These are phyloP conservation scores for Chromobotia macracanthus DNA, from an alignment of 2,797 vertebrate genomes.

Conservation along the genomic window DNA sequence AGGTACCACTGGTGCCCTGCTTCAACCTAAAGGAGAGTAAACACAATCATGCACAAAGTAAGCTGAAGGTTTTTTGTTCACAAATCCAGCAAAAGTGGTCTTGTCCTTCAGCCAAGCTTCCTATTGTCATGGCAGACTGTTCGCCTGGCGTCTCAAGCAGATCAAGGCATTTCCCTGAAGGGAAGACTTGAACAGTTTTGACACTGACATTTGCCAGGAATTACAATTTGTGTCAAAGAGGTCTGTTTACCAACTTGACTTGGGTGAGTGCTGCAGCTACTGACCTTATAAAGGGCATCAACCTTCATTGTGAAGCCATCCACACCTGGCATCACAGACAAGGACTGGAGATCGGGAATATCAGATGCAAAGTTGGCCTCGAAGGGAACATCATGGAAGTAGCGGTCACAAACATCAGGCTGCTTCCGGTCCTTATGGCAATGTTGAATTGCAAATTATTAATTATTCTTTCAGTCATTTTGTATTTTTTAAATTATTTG, in stretches of 20 bases:
- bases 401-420: constrained; percentile 88
- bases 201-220: constrained; percentile 10
- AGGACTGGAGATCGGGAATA: constrained; percentile 80
- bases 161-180: constrained; percentile 27
- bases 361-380: constrained; percentile 92
- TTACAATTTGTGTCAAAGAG: background rate
- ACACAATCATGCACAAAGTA: background rate
- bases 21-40: constrained; percentile 83
- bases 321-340: constrained; percentile 88
- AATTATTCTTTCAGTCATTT: background rate
- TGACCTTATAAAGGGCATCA: constrained; percentile 94
- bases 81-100: constrained; percentile 14
- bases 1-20: constrained; percentile 99
- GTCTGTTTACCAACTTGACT: constrained; percentile 13
- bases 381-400: constrained; percentile 94
- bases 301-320: constrained; percentile 97
- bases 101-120: constrained; percentile 26
- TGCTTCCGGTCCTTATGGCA: constrained; percentile 88
- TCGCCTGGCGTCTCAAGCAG: constrained; percentile 35
- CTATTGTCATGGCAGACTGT: constrained; percentile 34
- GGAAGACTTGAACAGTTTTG: constrained; percentile 3
- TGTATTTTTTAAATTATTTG: background rate
- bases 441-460: background rate
- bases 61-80: background rate
- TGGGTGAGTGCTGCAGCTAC: constrained; percentile 13